phyloP scores from a whole-genome alignment of 2,888 invertebrate genomes.

The Vanessa cardui region DNA sequence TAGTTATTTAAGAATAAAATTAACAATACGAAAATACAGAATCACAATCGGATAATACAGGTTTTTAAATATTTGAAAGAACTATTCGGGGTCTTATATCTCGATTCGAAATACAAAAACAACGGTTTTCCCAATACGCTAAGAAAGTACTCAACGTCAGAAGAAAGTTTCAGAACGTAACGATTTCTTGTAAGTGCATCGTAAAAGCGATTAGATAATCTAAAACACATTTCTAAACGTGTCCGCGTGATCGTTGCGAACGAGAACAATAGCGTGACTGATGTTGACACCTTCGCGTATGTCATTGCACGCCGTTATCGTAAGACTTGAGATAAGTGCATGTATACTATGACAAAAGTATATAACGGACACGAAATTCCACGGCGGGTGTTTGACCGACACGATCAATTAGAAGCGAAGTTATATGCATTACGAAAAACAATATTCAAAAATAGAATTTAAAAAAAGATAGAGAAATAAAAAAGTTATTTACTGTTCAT shows the following conservation, averaged over 20 bases:
- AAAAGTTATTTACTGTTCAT: too few species aligned
- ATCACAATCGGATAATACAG: too few species aligned
- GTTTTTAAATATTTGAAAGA: too few species aligned
- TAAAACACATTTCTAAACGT: slow-evolving; percentile 5
- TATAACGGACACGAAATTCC: too few species aligned
- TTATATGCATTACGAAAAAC: too few species aligned
- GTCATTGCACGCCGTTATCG: slow-evolving; percentile 30
- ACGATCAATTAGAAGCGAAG: too few species aligned
- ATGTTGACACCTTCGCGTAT: slow-evolving; percentile 23
- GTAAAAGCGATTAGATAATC: slow-evolving; percentile 16
- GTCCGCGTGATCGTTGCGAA: not conserved
- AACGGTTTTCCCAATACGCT: not conserved
- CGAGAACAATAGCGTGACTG: slow-evolving; percentile 25
- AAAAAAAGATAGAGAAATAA: too few species aligned
- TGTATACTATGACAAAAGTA: not conserved
- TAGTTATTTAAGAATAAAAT: too few species aligned
- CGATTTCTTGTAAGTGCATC: slow-evolving; percentile 1
- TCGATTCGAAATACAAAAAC: not conserved
- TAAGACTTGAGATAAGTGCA: slow-evolving; percentile 19
- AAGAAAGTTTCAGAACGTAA: slow-evolving; percentile 7
- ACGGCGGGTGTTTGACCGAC: too few species aligned
- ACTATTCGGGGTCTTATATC: not conserved
- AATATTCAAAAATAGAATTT: too few species aligned
- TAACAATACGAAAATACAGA: too few species aligned
- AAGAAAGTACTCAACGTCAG: not conserved